Evolutionary conservation across 2,888 invertebrate genomes (phyloP), one percentile per base, ranked within the genome.

Genomic region (Nezara viridula): DNA sequence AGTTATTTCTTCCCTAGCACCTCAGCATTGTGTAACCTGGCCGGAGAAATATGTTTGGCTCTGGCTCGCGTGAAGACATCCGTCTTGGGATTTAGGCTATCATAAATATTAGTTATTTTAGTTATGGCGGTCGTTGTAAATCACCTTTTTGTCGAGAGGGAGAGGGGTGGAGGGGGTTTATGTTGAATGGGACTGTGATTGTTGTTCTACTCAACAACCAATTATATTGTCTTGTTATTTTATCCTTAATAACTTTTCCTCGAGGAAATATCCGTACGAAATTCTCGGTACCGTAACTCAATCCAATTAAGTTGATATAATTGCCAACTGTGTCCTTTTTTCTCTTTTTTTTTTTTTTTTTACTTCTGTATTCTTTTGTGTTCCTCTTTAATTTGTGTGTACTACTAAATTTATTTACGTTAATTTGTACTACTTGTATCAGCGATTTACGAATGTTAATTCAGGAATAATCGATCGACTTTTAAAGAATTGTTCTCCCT

Each of bases 11-110:
- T 81, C 5, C 81, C 81, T n/a, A 55, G 77, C 40, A 21, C 37
- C n/a, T 44, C 40, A n/a, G 81, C 44, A 24, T 47, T 40, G 81
- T 47, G 81, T 44, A 40, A 81, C 44, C 44, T 81, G 77, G 91
- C 90, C 90, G 91, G 87, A 91, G 91, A 91, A 91, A 90, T 91
- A 91, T 91, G 77, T 89, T 14, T 2, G 44, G 5, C 6, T 1
- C 44, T 0, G 44, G 21, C 14, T 81, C n/a, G 44, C 81, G 44
- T 81, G 81, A 47, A 81, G 44, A 40, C 44, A 81, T 81, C n/a
- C 81, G 44, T 81, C 81, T 81, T 81, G 44, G 44, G 44, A 40
- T 81, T 81, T 81, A 81, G 81, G n/a, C 44, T 44, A 81, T 81
- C 81, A 81, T 81, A 81, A 81, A 81, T 81, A 81, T 47, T n/a